phyloP scores from a whole-genome alignment of 2,797 vertebrate species.

The Myotis findleyi region DNA sequence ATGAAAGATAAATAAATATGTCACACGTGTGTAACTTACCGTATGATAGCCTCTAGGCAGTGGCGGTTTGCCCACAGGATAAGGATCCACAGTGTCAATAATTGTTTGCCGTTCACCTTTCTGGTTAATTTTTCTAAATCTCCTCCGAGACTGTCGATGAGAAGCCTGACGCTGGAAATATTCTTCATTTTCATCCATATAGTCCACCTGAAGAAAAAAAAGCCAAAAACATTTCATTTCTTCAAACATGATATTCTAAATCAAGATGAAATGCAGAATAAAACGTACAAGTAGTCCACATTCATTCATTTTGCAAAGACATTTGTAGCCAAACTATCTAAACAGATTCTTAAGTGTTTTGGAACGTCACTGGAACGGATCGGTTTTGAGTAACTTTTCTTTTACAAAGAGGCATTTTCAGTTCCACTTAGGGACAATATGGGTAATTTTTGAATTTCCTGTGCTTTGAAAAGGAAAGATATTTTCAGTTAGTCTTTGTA shows the following conservation, averaged over 20 bases:
- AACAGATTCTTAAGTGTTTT: neutral
- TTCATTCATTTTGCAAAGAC: constrained; percentile 40
- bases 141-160: constrained; percentile 96
- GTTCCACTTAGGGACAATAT: constrained; percentile 68
- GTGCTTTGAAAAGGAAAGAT: constrained; percentile 72
- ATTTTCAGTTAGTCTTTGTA: constrained; percentile 67
- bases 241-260: neutral
- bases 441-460: constrained; percentile 72
- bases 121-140: constrained; percentile 99
- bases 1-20: constrained; percentile 15
- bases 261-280: neutral
- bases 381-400: constrained; percentile 49
- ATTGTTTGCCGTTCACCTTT: constrained; percentile 99
- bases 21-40: constrained; percentile 89
- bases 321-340: neutral
- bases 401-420: constrained; percentile 67
- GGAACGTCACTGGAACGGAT: constrained; percentile 51
- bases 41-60: constrained; percentile 97
- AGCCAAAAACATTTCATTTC: constrained; percentile 17
- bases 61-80: constrained; percentile 96
- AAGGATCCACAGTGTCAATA: constrained; percentile 98
- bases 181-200: constrained; percentile 99
- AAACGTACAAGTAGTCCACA: constrained; percentile 34
- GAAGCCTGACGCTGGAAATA: constrained; percentile 99
- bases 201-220: constrained; percentile 94